A percentile compares a stretch with the other conserved stretches of the same genome.
phyloP scores from a whole-genome alignment of 2,113 vertebrate species.

The Hystrix cristata region DNA sequence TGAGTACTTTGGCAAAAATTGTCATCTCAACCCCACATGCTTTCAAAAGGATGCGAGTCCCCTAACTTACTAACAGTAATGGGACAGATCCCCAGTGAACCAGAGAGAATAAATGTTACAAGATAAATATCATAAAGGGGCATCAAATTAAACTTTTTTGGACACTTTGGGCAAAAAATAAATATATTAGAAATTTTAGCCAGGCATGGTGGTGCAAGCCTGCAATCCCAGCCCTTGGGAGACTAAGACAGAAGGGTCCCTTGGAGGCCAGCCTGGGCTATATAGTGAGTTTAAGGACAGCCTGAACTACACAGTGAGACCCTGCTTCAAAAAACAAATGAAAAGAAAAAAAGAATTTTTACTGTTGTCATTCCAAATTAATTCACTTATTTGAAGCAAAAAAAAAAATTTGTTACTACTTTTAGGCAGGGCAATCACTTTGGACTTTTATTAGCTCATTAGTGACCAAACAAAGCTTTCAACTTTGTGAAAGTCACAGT shows the following conservation, averaged over 20 bases:
- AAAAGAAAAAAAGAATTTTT: too few species aligned
- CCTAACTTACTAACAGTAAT: neutral
- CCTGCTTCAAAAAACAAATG: too few species aligned
- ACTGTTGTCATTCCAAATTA: neutral
- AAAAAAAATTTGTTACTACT: neutral
- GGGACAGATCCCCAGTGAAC: neutral
- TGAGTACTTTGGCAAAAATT: neutral
- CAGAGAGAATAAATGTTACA: neutral
- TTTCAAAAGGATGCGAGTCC: neutral
- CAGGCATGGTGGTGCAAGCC: too few species aligned
- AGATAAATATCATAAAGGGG: neutral
- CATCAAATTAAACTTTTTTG: constrained; percentile 23
- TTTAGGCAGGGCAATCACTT: neutral
- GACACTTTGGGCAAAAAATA: constrained; percentile 10
- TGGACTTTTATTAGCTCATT: neutral
- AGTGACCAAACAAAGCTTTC: constrained; percentile 9
- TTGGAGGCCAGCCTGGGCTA: too few species aligned
- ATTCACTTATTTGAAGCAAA: neutral
- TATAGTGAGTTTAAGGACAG: too few species aligned
- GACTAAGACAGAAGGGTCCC: too few species aligned
- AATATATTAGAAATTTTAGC: neutral
- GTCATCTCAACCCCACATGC: neutral
- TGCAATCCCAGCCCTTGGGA: too few species aligned
- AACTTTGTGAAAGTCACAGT: neutral
- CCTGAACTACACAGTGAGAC: too few species aligned